Evolutionary conservation across 2,113 vertebrate species (phyloP).

Genomic region (Tor tambroides): DNA sequence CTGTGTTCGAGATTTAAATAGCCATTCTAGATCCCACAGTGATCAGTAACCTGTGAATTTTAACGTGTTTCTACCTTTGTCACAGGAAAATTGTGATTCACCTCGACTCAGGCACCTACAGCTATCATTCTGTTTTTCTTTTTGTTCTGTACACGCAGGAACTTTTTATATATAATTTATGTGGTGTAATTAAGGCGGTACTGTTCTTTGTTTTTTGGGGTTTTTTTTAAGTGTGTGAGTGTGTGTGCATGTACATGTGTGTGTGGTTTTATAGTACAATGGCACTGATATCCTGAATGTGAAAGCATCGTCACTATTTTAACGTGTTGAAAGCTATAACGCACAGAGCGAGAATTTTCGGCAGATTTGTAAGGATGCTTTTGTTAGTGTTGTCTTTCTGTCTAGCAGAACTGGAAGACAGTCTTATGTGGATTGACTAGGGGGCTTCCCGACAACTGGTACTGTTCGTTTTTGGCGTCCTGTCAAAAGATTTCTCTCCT

Average conservation of each 20-base stretch:
- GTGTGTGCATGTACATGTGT: not conserved
- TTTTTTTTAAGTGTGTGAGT: not conserved
- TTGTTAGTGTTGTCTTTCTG: not conserved
- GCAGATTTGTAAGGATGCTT: not conserved
- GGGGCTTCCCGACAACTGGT: constrained; percentile 9
- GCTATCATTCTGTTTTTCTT: constrained; percentile 4
- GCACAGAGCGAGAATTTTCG: not conserved
- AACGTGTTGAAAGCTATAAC: constrained; percentile 18
- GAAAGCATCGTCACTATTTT: constrained; percentile 4
- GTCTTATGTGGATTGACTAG: not conserved
- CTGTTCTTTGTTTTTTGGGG: not conserved
- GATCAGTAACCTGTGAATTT: constrained; percentile 23
- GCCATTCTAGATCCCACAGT: constrained; percentile 26
- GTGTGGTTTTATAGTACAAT: constrained; percentile 22
- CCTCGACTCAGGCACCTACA: constrained; percentile 33
- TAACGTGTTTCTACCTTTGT: not conserved
- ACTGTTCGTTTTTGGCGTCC: not conserved
- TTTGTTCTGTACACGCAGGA: constrained; percentile 44
- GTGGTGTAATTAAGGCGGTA: not conserved
- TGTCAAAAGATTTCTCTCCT: not conserved
- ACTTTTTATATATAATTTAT: constrained; percentile 38
- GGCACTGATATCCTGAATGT: constrained; percentile 40
- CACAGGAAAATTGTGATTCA: not conserved
- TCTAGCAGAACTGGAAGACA: not conserved
- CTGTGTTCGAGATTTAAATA: constrained; percentile 24